phyloP scores from a whole-genome alignment of 1,140 invertebrate species.

The Ptiloglossa arizonensis region DNA sequence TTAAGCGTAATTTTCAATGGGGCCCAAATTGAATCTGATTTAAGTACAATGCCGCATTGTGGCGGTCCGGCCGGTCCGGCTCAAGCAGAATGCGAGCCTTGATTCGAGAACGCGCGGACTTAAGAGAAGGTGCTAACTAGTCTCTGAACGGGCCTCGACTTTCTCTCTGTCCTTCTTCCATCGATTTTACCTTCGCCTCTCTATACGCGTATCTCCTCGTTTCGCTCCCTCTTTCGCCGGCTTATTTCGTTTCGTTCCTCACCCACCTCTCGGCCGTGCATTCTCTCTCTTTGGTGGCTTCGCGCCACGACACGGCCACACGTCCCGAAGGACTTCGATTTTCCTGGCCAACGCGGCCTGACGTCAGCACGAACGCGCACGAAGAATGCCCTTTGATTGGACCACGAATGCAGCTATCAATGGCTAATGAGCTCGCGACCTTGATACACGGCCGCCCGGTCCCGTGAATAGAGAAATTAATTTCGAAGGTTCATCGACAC shows the following conservation, averaged over 20 bases:
- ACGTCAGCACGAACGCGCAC: conserved; percentile 61
- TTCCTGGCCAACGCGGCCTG: conserved; percentile 51
- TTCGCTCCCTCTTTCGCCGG: not conserved
- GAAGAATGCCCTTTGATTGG: conserved; percentile 78
- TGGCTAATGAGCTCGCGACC: conserved; percentile 70
- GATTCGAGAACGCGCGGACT: conserved; percentile 70
- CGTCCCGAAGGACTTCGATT: conserved; percentile 64
- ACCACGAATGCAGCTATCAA: conserved; percentile 62
- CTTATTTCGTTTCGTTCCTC: conserved; percentile 24
- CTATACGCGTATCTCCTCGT: not conserved
- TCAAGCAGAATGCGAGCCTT: conserved; percentile 70
- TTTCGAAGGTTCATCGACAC: conserved; percentile 40
- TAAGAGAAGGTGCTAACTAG: conserved; percentile 79
- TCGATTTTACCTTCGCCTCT: conserved; percentile 14
- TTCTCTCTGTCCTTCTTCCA: conserved; percentile 39
- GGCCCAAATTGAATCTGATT: conserved; percentile 83
- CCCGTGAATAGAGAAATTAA: conserved; percentile 60
- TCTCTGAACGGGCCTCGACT: conserved; percentile 60
- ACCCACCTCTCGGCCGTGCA: conserved; percentile 12
- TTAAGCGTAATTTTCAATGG: conserved; percentile 82
- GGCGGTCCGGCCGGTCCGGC: conserved; percentile 55
- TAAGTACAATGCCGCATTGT: conserved; percentile 81
- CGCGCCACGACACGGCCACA: conserved; percentile 37
- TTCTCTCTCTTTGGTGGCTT: not conserved
- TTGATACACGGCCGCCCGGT: conserved; percentile 47